These are phyloP conservation scores for Drosophila ercepeae DNA, from an alignment of 1,140 invertebrate species.

Conservation along the genomic window DNA sequence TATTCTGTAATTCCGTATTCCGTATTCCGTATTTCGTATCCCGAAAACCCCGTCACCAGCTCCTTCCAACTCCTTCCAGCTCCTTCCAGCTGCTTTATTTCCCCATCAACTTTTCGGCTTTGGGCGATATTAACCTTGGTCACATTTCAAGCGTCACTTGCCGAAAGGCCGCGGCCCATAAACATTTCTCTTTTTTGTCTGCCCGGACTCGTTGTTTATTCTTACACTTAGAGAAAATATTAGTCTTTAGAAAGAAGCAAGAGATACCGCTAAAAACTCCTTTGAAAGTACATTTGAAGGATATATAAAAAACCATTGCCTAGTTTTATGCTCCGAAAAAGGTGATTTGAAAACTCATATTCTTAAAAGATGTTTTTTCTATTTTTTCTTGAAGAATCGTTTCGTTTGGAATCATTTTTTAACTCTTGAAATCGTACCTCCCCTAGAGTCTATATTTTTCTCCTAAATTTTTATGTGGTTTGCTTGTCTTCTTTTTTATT, in stretches of 20 bases:
- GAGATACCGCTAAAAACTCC: background rate
- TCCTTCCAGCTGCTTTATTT: too few relatives aligned
- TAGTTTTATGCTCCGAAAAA: background rate
- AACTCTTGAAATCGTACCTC: too few relatives aligned
- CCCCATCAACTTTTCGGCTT: conserved; percentile 9
- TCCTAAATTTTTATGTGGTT: too few relatives aligned
- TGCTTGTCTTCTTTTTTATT: background rate
- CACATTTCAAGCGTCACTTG: conserved; percentile 55
- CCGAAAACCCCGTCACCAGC: too few relatives aligned
- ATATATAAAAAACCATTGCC: background rate
- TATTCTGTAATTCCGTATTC: too few relatives aligned
- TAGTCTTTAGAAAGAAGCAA: too few relatives aligned
- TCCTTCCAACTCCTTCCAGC: too few relatives aligned
- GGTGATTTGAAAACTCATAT: background rate
- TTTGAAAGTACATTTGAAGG: background rate
- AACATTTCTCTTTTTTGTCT: conserved; percentile 32
- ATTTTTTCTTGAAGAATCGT: background rate
- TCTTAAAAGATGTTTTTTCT: background rate
- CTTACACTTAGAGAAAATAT: background rate
- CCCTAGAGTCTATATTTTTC: too few relatives aligned
- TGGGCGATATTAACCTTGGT: conserved; percentile 56
- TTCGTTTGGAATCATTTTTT: too few relatives aligned
- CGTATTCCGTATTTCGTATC: too few relatives aligned
- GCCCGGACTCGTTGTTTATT: background rate
- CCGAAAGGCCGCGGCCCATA: conserved; percentile 54